Base-by-base conservation (phyloP, 1,140 invertebrate genomes). In the Ditylenchus dipsaci region DNA sequence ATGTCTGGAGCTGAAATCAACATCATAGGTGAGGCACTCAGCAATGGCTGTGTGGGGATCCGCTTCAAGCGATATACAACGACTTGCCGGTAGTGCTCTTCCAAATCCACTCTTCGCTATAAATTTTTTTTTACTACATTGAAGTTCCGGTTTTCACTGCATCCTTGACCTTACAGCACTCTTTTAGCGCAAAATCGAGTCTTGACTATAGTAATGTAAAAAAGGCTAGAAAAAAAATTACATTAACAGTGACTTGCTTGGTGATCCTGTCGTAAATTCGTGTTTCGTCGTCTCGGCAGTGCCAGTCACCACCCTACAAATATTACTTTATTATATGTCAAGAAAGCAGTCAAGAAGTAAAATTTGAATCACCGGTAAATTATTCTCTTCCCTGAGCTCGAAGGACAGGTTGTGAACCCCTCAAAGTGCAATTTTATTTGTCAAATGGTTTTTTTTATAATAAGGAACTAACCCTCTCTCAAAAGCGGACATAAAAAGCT, bases 81-180 rank as follows among this genome's bases (percentile, higher is more conserved):
- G 13, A 78, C 56, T 58, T 75, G 75, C 1, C 73, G 73, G 38
- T 67, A 75, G 49, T 75, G 74, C 62, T 75, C 73, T 26, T 75
- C 73, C 33, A 75, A 29, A 49, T 75, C 73, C 17, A 75, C 70
- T 1, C 73, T 45, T 67, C 64, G 63, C 68, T 69, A 13, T 9
- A 56, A 38, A 38, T n/a, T n/a, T n/a, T n/a, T n/a, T n/a, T n/a
- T n/a, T n/a, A n/a, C n/a, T n/a, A n/a, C n/a, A n/a, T n/a, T n/a
- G n/a, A n/a, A n/a, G n/a, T n/a, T n/a, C n/a, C n/a, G n/a, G n/a
- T n/a, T n/a, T n/a, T n/a, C n/a, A n/a, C n/a, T n/a, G n/a, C n/a
- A n/a, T n/a, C n/a, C n/a, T n/a, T n/a, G n/a, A n/a, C n/a, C n/a
- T n/a, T n/a, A n/a, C n/a, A n/a, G n/a, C n/a, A n/a, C n/a, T n/a